These are phyloP conservation scores for Trichoplax adhaerens DNA, from an alignment of 37 sponge, comb jelly and placozoan genomes.

Conservation along the genomic window DNA sequence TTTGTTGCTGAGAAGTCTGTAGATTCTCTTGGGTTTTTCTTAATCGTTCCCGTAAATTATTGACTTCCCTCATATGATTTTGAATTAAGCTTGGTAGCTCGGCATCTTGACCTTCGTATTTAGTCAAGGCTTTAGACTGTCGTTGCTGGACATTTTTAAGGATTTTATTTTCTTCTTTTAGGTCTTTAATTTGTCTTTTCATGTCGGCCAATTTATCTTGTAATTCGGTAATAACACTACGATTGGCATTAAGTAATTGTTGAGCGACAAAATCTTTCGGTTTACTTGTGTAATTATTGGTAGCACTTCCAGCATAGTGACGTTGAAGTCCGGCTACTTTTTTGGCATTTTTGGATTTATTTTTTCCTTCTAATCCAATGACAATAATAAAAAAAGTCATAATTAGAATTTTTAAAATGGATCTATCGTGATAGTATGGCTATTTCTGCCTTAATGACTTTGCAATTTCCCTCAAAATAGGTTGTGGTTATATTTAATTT, in stretches of 20 bases:
- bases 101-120: constrained; percentile 18
- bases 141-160: constrained; percentile 29
- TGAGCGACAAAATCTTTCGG: too few species aligned
- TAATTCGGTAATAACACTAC: constrained; percentile 11
- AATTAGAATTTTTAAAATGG: too few species aligned
- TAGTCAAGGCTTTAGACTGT: constrained; percentile 30
- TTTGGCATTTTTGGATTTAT: too few species aligned
- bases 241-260: not conserved
- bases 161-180: constrained; percentile 34
- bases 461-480: too few species aligned
- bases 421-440: too few species aligned
- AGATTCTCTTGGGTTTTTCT: constrained; percentile 15
- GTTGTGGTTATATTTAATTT: too few species aligned
- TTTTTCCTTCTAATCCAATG: too few species aligned
- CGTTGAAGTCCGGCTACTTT: too few species aligned
- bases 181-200: constrained; percentile 16
- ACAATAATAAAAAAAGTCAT: too few species aligned
- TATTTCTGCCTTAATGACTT: too few species aligned
- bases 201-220: constrained; percentile 17
- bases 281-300: too few species aligned
- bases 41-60: constrained; percentile 8
- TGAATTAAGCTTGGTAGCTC: constrained; percentile 40
- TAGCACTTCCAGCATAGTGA: too few species aligned
- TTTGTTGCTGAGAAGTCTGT: constrained; percentile 8
- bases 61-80: constrained; percentile 30